Conservation (phyloP, 1,140 invertebrate genomes). For the Globodera rostochiensis region DNA sequence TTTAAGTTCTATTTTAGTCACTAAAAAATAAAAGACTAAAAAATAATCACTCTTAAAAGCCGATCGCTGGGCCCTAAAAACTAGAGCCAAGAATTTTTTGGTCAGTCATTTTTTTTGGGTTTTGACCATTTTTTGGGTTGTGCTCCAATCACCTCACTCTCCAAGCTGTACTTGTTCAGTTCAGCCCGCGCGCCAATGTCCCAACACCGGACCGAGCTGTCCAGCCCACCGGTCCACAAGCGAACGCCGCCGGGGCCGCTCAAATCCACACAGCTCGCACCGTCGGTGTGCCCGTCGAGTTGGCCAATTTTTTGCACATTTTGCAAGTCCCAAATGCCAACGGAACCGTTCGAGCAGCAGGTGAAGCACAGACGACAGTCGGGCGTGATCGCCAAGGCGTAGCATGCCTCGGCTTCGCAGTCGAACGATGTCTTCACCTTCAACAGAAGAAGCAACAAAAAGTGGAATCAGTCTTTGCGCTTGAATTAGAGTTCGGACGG, state of each 20-base stretch:
- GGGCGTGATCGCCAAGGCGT: constrained; percentile 91
- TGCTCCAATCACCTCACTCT: constrained; percentile 65
- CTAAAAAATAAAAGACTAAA: no score
- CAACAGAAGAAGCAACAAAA: no score
- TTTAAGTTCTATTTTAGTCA: no score
- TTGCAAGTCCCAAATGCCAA: constrained; percentile 91
- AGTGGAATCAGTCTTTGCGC: no score
- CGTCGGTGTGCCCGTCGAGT: constrained; percentile 93
- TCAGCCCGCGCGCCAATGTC: constrained; percentile 88
- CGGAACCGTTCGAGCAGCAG: constrained; percentile 92
- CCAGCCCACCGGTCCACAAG: constrained; percentile 92
- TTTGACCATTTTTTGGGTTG: no score
- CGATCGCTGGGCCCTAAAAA: no score
- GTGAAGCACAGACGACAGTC: constrained; percentile 95
- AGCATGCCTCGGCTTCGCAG: constrained; percentile 93
- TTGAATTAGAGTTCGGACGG: no score
- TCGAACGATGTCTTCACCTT: constrained; percentile 81
- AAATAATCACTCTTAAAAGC: no score
- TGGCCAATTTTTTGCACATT: constrained; percentile 80
- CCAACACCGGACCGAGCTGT: constrained; percentile 95
- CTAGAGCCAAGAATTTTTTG: no score
- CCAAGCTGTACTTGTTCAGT: constrained; percentile 91
- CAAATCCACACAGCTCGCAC: constrained; percentile 95
- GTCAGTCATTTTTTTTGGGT: no score
- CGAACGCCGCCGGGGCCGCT: constrained; percentile 86